Evolutionary conservation across 1,140 invertebrate genomes (phyloP).

Genomic region (Gonioctena quinquepunctata): DNA sequence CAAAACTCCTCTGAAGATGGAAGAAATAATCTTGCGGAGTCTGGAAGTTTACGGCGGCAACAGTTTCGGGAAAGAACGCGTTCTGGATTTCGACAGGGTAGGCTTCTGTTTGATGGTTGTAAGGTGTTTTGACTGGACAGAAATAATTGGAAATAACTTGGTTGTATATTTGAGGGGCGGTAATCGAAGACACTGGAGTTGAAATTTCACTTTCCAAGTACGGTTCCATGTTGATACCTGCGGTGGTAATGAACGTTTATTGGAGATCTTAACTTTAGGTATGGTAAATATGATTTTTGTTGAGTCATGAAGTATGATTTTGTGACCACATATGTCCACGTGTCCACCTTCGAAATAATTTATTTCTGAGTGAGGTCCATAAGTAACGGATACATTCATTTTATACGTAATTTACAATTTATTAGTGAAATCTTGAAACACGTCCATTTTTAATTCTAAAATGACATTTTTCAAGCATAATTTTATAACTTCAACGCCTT

Average conservation of each 20-base stretch:
- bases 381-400: no score
- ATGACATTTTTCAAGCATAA: no score
- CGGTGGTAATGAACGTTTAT: not conserved
- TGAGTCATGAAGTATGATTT: no score
- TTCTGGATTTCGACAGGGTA: not conserved
- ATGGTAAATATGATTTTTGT: no score
- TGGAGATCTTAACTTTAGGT: no score
- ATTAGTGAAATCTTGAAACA: no score
- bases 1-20: conserved; percentile 13
- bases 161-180: not conserved
- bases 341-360: no score
- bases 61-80: not conserved
- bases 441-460: no score
- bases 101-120: not conserved
- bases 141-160: not conserved
- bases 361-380: no score
- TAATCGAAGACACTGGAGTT: not conserved
- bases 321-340: no score
- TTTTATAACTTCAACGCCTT: no score
- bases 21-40: conserved; percentile 21
- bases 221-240: not conserved
- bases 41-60: not conserved
- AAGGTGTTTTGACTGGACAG: not conserved
- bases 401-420: no score
- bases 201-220: not conserved